Base-by-base conservation (phyloP, 2,113 vertebrate species). In the Mobula birostris region DNA sequence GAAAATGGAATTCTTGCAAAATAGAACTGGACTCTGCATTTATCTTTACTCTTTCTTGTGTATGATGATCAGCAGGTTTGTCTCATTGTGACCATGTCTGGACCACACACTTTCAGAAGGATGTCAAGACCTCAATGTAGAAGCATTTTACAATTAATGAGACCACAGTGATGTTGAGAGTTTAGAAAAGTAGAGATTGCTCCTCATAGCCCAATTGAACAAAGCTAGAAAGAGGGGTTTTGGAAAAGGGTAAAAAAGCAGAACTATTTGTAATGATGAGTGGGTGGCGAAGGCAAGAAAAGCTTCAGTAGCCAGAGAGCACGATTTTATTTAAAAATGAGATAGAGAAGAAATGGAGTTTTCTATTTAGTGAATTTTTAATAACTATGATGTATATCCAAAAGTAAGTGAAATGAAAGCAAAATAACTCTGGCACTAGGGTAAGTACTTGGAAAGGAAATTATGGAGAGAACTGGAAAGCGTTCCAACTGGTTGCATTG, bases 1-100 rank as follows among this genome's bases (percentile, higher is more conserved):
- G 97, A 97, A 98, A 98, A 97, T 98, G 97, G 97, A 96, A 97
- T 97, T 97, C n/a, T 66, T n/a, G 85, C 85, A 90, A 95, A 97
- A 97, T 83, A 61, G 61, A 91, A 90, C 58, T 94, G 95, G 94
- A 79, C 94, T 95, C 94, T 95, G 94, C 94, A 94, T 90, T 94
- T 94, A 94, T 94, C 94, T 94, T 94, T 72, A 72, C 95, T 94
- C 94, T 78, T 95, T 95, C 96, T 95, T 95, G 94, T 94, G 95
- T 95, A 56, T 94, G 21, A 94, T 96, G 96, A 96, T 94, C 95
- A 96, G 95, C 80, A 95, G 95, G 95, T 95, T 95, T 70, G 32
- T 15, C 15, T 61, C 40, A 5, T 61, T 87, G 5, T 61, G 27
- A 63, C 24, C 56, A 14, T 12, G 24, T 85, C 56, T 85, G 27